These are phyloP conservation scores for Ataeniobius toweri DNA, from an alignment of 2,797 vertebrate genomes.

Conservation along the genomic window DNA sequence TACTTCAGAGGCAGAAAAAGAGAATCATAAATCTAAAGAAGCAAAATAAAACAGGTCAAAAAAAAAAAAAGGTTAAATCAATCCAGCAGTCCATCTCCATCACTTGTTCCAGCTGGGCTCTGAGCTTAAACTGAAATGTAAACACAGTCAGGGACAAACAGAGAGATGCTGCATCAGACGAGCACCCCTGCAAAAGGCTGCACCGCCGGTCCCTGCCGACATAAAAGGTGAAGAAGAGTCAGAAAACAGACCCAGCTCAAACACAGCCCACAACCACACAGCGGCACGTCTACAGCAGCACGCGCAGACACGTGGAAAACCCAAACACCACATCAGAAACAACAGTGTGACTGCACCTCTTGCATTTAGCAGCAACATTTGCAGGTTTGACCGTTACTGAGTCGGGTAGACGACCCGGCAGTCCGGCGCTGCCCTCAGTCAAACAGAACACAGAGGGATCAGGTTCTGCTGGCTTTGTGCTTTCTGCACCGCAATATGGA, in stretches of 20 bases:
- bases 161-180: conserved; percentile 22
- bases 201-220: conserved; percentile 36
- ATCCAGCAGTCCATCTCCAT: conserved; percentile 15
- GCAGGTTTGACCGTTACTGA: conserved; percentile 19
- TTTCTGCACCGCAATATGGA: conserved; percentile 56
- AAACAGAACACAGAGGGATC: conserved; percentile 49
- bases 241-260: conserved; percentile 11
- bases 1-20: background rate
- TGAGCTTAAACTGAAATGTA: conserved; percentile 44
- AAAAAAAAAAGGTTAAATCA: conserved; percentile 3
- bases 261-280: conserved; percentile 15
- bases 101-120: conserved; percentile 48
- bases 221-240: conserved; percentile 31
- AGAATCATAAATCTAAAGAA: conserved; percentile 3
- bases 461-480: conserved; percentile 63
- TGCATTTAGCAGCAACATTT: conserved; percentile 6
- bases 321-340: conserved; percentile 13
- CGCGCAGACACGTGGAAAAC: conserved; percentile 10
- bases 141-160: conserved; percentile 39
- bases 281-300: conserved; percentile 24
- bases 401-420: conserved; percentile 11
- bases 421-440: conserved; percentile 22
- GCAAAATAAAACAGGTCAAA: conserved; percentile 15
- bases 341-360: background rate
- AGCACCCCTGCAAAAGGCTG: conserved; percentile 15